Percentiles rank a stretch among this genome's conserved stretches.
phyloP scores from a whole-genome alignment of 37 sponge, comb jelly and placozoan species.

The Eunapius fragilis region DNA sequence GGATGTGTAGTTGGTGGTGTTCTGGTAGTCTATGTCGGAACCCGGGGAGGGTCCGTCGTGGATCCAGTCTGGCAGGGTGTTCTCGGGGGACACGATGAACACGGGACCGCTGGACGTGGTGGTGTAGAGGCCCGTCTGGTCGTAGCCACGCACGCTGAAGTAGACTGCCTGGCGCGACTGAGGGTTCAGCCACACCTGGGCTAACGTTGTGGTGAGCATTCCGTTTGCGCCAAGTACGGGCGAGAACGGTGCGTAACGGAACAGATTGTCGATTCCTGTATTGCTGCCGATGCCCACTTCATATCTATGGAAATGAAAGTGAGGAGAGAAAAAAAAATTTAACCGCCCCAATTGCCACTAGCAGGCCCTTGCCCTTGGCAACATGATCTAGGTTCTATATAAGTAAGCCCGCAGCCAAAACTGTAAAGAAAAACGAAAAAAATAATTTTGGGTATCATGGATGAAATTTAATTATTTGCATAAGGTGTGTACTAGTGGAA shows the following conservation, averaged over 20 bases:
- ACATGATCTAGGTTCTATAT: too few relatives aligned
- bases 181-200: constrained; percentile 10
- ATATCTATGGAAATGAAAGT: constrained; percentile 12
- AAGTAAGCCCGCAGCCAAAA: not conserved
- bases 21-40: constrained; percentile 68
- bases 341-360: too few relatives aligned
- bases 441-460: too few relatives aligned
- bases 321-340: too few relatives aligned
- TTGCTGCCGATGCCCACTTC: constrained; percentile 50
- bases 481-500: too few relatives aligned
- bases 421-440: too few relatives aligned
- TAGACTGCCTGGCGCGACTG: constrained; percentile 26
- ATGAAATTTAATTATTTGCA: too few relatives aligned
- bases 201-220: not conserved
- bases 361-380: too few relatives aligned
- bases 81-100: constrained; percentile 43
- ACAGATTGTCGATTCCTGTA: constrained; percentile 45
- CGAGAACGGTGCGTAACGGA: constrained; percentile 9
- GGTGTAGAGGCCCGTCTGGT: constrained; percentile 14
- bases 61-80: constrained; percentile 40
- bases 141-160: constrained; percentile 47
- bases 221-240: not conserved
- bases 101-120: constrained; percentile 30
- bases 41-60: constrained; percentile 49
- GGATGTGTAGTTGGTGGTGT: constrained; percentile 34